phyloP scores from a whole-genome alignment of 2,888 invertebrate genomes.

The Cistogaster globosa region DNA sequence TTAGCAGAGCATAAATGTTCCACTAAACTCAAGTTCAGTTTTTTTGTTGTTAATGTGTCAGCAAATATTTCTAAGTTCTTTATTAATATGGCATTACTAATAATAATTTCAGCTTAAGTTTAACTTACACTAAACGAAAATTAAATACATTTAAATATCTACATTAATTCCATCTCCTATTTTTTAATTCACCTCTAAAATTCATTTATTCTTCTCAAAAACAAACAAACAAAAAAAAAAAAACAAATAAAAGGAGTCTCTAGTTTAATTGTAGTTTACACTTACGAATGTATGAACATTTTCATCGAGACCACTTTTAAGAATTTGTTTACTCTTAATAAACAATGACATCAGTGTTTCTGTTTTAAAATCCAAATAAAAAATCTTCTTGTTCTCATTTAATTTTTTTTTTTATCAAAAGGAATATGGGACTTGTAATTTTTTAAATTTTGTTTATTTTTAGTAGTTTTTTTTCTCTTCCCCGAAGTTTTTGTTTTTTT shows the following conservation, averaged over 20 bases:
- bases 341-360: slow-evolving; percentile 68
- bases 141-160: background rate
- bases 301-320: slow-evolving; percentile 22
- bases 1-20: slow-evolving; percentile 73
- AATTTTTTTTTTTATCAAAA: slow-evolving; percentile 21
- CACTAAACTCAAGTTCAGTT: slow-evolving; percentile 56
- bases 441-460: slow-evolving; percentile 35
- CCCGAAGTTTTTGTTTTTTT: slow-evolving; percentile 35
- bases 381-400: slow-evolving; percentile 14
- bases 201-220: background rate
- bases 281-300: background rate
- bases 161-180: background rate
- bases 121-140: background rate
- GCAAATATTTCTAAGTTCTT: slow-evolving; percentile 33
- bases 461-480: background rate
- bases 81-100: background rate
- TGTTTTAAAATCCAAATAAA: slow-evolving; percentile 30
- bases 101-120: background rate
- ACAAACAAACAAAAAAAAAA: background rate
- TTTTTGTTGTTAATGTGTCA: slow-evolving; percentile 25
- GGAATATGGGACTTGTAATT: slow-evolving; percentile 4
- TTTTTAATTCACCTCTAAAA: background rate
- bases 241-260: background rate
- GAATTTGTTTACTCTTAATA: slow-evolving; percentile 47
- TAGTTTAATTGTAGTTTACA: slow-evolving; percentile 11